These are phyloP conservation scores for Silurus asotus DNA, from an alignment of 2,113 vertebrate species.

Conservation along the genomic window DNA sequence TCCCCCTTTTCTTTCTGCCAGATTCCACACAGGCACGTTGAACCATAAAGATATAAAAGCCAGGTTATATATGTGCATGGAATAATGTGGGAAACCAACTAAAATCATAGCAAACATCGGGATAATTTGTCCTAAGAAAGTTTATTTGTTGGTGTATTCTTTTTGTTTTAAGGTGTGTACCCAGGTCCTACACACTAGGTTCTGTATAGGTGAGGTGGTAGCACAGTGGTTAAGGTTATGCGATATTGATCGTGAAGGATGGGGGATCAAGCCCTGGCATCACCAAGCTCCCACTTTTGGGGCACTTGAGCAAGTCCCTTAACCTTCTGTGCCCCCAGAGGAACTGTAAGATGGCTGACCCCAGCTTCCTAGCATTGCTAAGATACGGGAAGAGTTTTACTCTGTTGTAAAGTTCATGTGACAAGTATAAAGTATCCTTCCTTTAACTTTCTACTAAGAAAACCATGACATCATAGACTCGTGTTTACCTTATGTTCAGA, in stretches of 20 bases:
- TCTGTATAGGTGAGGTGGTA: too few species aligned
- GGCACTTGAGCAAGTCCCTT: too few species aligned
- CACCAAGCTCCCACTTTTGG: too few species aligned
- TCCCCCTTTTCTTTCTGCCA: not conserved
- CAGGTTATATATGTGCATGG: not conserved
- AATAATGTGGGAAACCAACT: not conserved
- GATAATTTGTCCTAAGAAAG: not conserved
- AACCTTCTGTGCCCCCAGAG: too few species aligned
- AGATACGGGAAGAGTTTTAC: too few species aligned
- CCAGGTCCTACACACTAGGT: not conserved
- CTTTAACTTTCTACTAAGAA: not conserved
- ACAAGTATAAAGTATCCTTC: too few species aligned
- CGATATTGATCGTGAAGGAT: too few species aligned
- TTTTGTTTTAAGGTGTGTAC: not conserved
- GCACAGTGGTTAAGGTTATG: too few species aligned
- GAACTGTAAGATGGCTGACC: too few species aligned
- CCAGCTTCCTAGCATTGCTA: too few species aligned
- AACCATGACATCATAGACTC: not conserved
- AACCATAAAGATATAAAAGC: slow-evolving; percentile 10
- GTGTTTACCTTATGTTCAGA: not conserved
- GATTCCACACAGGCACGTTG: not conserved
- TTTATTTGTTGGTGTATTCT: not conserved
- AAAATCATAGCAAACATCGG: not conserved
- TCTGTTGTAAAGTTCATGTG: too few species aligned
- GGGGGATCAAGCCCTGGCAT: too few species aligned